Conservation (phyloP, 2,797 vertebrate species). For the Pelochelys cantorii region DNA sequence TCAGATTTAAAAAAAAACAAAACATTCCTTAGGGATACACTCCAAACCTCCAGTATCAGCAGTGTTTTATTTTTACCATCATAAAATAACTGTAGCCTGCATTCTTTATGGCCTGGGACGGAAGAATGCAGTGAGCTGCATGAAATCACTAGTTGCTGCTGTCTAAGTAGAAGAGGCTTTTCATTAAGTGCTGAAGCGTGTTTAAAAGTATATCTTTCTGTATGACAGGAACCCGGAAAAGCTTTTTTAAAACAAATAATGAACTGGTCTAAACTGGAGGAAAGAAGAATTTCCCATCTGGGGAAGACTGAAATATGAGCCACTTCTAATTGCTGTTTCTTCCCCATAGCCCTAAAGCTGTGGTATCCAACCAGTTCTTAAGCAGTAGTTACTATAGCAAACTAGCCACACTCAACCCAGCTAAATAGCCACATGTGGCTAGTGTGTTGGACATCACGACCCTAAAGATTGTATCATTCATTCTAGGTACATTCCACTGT, state of each 20-base stretch:
- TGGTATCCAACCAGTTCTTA: too few relatives aligned
- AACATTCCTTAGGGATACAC: background rate
- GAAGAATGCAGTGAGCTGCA: background rate
- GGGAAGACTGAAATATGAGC: background rate
- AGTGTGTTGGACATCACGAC: too few relatives aligned
- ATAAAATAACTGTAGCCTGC: background rate
- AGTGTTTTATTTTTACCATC: background rate
- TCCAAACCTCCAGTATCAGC: background rate
- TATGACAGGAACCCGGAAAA: background rate
- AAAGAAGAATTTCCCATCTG: background rate
- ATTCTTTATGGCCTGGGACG: background rate
- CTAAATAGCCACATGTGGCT: too few relatives aligned
- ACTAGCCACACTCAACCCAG: too few relatives aligned
- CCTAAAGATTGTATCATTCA: background rate
- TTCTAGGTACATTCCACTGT: background rate
- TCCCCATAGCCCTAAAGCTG: background rate
- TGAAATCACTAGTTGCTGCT: background rate
- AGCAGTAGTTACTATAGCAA: too few relatives aligned
- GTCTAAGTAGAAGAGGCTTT: background rate
- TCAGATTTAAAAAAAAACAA: background rate
- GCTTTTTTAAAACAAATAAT: background rate
- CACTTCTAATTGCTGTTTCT: background rate
- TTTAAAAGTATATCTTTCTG: background rate
- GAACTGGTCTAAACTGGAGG: background rate
- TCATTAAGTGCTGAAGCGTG: background rate